Evolutionary conservation across 2,797 vertebrate genomes (phyloP).

Genomic region (Hoplostethus mediterraneus): DNA sequence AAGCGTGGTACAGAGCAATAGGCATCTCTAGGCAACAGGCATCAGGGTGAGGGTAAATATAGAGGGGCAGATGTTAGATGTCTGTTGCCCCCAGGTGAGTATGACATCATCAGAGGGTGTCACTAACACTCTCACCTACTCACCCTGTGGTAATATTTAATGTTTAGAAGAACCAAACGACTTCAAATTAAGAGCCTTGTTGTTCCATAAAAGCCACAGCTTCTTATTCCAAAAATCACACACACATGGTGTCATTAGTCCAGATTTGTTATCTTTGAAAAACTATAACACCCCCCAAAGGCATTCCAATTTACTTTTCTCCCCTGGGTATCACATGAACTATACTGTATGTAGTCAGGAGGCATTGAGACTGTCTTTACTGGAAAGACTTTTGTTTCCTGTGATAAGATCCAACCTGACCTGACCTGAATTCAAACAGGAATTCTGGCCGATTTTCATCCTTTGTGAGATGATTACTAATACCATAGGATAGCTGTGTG

Average conservation of each 20-base stretch:
- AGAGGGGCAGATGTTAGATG: slow-evolving; percentile 26
- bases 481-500: background rate
- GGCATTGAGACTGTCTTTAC: background rate
- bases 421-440: background rate
- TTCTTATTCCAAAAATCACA: no score
- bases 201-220: no score
- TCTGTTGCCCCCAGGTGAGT: background rate
- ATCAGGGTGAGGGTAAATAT: slow-evolving; percentile 1
- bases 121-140: no score
- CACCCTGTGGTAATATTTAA: background rate
- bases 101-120: background rate
- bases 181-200: background rate
- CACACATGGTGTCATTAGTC: no score
- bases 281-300: no score
- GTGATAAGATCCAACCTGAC: background rate
- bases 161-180: background rate
- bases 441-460: background rate
- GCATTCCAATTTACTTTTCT: background rate
- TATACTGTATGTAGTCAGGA: background rate
- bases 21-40: background rate
- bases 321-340: background rate
- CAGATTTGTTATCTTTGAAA: no score
- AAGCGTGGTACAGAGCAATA: background rate
- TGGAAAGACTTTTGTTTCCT: background rate
- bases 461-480: background rate